Percentiles rank a stretch among this genome's conserved stretches.
phyloP scores from a whole-genome alignment of 1,140 invertebrate species.

The Calliphora vicina region DNA sequence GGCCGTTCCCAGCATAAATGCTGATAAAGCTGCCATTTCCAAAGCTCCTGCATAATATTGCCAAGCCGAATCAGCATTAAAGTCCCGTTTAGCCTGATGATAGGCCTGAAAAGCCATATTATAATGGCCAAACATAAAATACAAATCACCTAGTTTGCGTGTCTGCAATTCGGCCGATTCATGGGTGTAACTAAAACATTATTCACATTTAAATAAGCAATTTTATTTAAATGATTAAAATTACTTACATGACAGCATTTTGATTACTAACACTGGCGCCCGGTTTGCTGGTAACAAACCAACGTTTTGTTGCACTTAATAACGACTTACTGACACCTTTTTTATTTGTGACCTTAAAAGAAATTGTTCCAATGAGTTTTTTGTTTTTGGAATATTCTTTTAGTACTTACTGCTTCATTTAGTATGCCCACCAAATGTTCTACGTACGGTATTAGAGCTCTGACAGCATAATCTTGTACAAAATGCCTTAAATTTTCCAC shows the following conservation, averaged over 20 bases:
- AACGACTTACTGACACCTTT: conserved; percentile 92
- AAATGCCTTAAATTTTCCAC: conserved; percentile 84
- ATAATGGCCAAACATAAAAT: conserved; percentile 96
- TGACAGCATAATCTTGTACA: conserved; percentile 87
- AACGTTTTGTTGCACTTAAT: conserved; percentile 91
- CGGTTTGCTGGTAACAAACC: conserved; percentile 91
- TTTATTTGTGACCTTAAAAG: conserved; percentile 74
- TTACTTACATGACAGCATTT: conserved; percentile 81
- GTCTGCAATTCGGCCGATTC: conserved; percentile 95
- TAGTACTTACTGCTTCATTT: conserved; percentile 77
- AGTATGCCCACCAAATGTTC: conserved; percentile 85
- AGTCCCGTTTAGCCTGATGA: conserved; percentile 95
- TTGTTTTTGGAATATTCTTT: too few relatives aligned
- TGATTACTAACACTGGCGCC: conserved; percentile 73
- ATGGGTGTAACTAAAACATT: conserved; percentile 77
- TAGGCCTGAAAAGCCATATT: conserved; percentile 91
- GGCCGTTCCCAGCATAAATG: conserved; percentile 86
- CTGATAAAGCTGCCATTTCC: conserved; percentile 93
- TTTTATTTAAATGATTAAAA: background rate
- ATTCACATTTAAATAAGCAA: conserved; percentile 12
- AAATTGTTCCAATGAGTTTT: too few relatives aligned
- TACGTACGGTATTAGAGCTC: conserved; percentile 87
- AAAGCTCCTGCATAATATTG: conserved; percentile 94
- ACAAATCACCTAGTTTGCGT: conserved; percentile 90
- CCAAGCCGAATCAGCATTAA: conserved; percentile 96